Conservation (phyloP, 2,113 vertebrate genomes). For the Condylura cristata region DNA sequence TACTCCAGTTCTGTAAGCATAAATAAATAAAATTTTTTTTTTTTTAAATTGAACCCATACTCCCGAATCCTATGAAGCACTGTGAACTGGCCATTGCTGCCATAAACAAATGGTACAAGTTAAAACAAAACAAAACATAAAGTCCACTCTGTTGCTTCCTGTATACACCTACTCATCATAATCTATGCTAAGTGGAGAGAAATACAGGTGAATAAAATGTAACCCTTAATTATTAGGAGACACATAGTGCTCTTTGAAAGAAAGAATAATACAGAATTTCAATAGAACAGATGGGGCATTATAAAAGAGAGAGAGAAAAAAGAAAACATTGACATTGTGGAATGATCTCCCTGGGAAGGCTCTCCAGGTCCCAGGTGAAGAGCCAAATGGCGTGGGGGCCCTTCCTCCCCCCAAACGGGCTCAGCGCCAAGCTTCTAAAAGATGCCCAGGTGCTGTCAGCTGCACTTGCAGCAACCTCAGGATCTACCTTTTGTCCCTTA, state of each 20-base stretch:
- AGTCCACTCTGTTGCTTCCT: not conserved
- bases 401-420: too few species aligned
- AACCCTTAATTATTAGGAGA: not conserved
- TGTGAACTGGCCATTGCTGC: too few species aligned
- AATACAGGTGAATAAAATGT: not conserved
- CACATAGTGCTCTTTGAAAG: not conserved
- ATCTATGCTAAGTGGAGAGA: not conserved
- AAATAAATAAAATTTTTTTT: too few species aligned
- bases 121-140: too few species aligned
- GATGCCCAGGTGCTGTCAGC: not conserved
- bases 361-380: not conserved
- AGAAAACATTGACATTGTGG: not conserved
- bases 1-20: too few species aligned
- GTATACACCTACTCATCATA: not conserved
- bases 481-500: not conserved
- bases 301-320: not conserved
- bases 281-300: not conserved
- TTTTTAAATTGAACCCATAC: too few species aligned
- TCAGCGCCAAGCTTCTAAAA: not conserved
- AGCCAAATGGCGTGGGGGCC: not conserved
- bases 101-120: too few species aligned
- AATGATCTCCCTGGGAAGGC: not conserved
- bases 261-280: not conserved
- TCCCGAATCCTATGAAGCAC: too few species aligned
- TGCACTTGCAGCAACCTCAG: accelerated